Evolutionary conservation across 2,888 invertebrate genomes (phyloP).

Genomic region (Drosophila mettleri): DNA sequence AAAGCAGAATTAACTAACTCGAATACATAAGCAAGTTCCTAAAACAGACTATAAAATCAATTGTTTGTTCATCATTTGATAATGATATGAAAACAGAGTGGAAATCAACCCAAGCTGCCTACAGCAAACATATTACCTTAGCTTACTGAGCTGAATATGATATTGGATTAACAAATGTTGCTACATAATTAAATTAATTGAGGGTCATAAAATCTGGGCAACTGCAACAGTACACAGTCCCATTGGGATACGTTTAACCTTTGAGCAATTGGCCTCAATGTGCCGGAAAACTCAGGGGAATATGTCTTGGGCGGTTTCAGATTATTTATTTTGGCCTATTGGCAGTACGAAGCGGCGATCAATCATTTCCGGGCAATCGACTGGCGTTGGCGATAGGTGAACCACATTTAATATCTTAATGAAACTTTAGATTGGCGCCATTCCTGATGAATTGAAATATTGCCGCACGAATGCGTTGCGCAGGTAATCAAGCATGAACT

Average conservation of each 20-base stretch:
- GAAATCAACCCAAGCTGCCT: not conserved
- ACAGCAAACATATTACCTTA: no score
- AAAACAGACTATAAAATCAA: not conserved
- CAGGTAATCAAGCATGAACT: conserved; percentile 75
- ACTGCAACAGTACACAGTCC: not conserved
- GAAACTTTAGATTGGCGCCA: conserved; percentile 70
- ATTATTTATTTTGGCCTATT: conserved; percentile 64
- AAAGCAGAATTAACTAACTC: not conserved
- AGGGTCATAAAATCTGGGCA: not conserved
- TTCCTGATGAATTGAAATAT: conserved; percentile 76
- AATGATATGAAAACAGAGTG: not conserved
- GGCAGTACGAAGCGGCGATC: conserved; percentile 52
- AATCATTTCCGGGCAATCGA: conserved; percentile 78
- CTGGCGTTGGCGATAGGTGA: conserved; percentile 37
- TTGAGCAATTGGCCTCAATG: conserved; percentile 45
- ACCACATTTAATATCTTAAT: conserved; percentile 67
- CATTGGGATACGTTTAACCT: conserved; percentile 42
- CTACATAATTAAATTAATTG: not conserved
- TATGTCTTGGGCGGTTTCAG: conserved; percentile 23
- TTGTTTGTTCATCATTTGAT: not conserved
- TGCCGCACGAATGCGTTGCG: conserved; percentile 74
- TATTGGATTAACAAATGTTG: no score
- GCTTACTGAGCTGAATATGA: no score
- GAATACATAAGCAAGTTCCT: no score
- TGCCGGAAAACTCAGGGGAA: conserved; percentile 24